Conservation (phyloP, 1,140 invertebrate species). For the Periplaneta americana region DNA sequence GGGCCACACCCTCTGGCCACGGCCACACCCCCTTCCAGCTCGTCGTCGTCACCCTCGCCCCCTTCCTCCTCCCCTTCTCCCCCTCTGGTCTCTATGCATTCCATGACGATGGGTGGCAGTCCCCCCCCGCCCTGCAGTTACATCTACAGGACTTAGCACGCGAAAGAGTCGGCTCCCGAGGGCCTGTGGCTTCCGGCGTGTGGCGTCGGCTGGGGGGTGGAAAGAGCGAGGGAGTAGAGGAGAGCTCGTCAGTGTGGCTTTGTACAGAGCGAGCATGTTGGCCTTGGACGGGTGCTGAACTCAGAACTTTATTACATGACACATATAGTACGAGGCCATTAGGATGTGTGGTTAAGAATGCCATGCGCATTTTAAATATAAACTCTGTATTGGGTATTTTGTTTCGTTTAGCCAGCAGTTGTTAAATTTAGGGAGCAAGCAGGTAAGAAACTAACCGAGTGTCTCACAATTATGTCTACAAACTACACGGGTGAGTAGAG, state of each 20-base stretch:
- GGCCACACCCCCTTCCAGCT: conserved; percentile 42
- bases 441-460: neutral
- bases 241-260: neutral
- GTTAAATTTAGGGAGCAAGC: neutral
- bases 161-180: neutral
- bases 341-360: neutral
- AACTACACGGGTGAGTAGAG: too few relatives aligned
- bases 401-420: neutral
- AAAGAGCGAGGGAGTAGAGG: neutral
- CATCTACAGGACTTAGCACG: conserved; percentile 53
- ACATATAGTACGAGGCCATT: neutral
- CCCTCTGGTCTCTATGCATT: conserved; percentile 18
- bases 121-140: conserved; percentile 43
- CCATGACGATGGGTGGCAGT: conserved; percentile 6
- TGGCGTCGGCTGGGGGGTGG: neutral
- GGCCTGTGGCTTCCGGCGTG: neutral
- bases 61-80: conserved; percentile 50
- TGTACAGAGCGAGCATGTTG: neutral
- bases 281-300: neutral
- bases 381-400: neutral
- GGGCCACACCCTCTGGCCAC: conserved; percentile 36
- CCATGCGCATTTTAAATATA: neutral
- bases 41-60: conserved; percentile 48
- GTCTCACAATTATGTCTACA: too few relatives aligned
- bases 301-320: neutral